Percentiles rank a stretch among this genome's conserved stretches.
These are phyloP conservation scores for Pituophis catenifer DNA, from an alignment of 2,113 vertebrate genomes.

Conservation along the genomic window DNA sequence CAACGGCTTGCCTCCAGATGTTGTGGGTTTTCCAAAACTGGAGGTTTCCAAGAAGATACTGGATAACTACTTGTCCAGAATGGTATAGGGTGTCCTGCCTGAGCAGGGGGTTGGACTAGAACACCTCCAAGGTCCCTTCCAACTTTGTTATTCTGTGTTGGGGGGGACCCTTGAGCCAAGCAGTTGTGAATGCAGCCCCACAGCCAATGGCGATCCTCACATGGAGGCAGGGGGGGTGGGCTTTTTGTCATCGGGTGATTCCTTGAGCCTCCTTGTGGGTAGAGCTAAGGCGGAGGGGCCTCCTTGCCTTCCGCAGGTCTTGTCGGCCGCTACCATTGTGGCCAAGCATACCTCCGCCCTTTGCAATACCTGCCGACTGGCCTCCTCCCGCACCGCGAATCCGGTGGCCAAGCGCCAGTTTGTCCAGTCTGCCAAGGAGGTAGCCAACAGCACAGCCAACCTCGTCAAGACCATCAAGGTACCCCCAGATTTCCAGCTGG, in stretches of 20 bases:
- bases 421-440: constrained; percentile 96
- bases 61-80: not conserved
- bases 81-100: not conserved
- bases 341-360: constrained; percentile 96
- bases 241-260: fast-evolving
- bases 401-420: constrained; percentile 98
- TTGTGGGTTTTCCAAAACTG: not conserved
- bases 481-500: not conserved
- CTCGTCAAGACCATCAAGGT: constrained; percentile 99
- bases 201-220: not conserved
- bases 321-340: constrained; percentile 95
- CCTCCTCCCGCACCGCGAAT: constrained; percentile 90
- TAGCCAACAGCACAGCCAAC: constrained; percentile 97
- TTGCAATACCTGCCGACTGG: constrained; percentile 94
- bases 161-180: not conserved
- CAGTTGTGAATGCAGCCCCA: not conserved
- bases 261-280: fast-evolving
- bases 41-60: not conserved
- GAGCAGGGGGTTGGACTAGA: not conserved
- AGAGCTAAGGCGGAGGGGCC: fast-evolving
- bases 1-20: too few relatives aligned
- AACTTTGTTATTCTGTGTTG: not conserved
- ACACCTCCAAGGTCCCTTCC: not conserved
- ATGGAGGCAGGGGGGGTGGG: not conserved
- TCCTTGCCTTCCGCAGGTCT: constrained; percentile 72